These are phyloP conservation scores for Orthosia gracilis DNA, from an alignment of 2,888 invertebrate species.

Conservation along the genomic window DNA sequence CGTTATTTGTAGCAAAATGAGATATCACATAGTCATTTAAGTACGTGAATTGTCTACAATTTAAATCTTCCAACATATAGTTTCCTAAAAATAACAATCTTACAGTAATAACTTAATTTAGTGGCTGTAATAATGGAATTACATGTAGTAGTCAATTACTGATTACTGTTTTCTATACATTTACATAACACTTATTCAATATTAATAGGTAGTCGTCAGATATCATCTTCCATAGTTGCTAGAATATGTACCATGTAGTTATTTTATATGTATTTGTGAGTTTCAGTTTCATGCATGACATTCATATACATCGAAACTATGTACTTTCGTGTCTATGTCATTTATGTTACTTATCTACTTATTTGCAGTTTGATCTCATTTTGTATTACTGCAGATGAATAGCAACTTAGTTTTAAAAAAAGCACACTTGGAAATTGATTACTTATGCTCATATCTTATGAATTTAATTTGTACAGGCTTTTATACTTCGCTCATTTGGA, in stretches of 20 bases:
- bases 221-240: conserved; percentile 72
- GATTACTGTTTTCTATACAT: conserved; percentile 73
- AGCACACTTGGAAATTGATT: conserved; percentile 12
- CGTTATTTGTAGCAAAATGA: conserved; percentile 46
- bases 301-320: conserved; percentile 14
- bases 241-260: conserved; percentile 66
- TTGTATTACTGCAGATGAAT: conserved; percentile 56
- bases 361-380: conserved; percentile 64
- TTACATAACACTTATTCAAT: conserved; percentile 70
- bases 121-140: conserved; percentile 72
- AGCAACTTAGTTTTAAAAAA: conserved; percentile 23
- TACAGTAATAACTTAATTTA: conserved; percentile 58
- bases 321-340: conserved; percentile 10
- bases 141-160: conserved; percentile 74
- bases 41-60: conserved; percentile 53
- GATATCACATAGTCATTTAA: conserved; percentile 63
- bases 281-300: conserved; percentile 50
- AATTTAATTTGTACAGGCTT: conserved; percentile 22
- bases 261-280: conserved; percentile 59
- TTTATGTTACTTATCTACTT: conserved; percentile 32
- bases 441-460: conserved; percentile 4
- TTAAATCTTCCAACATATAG: conserved; percentile 57
- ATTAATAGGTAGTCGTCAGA: conserved; percentile 61
- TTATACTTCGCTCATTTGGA: no score
- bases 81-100: conserved; percentile 47